A percentile compares a stretch with the other conserved stretches of the same genome.
These are phyloP conservation scores for Maccullochella peelii DNA, from an alignment of 2,113 vertebrate species.

Conservation along the genomic window DNA sequence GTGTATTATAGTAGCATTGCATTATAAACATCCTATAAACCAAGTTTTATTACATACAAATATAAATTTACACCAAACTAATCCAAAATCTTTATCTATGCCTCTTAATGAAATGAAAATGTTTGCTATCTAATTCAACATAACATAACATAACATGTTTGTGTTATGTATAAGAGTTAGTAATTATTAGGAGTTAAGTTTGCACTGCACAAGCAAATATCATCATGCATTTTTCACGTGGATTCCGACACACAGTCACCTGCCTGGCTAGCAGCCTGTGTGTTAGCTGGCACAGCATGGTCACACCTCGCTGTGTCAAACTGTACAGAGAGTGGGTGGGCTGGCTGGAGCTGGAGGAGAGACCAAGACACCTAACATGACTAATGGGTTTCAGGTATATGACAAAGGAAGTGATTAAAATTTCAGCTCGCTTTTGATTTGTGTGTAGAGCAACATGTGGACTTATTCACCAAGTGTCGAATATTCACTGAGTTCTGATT, in stretches of 20 bases:
- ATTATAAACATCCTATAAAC: not conserved
- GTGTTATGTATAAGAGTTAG: not conserved
- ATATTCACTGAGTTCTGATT: not conserved
- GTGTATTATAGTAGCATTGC: not conserved
- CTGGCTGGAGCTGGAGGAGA: constrained; percentile 68
- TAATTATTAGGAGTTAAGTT: not conserved
- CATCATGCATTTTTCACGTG: constrained; percentile 41
- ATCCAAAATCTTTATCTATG: not conserved
- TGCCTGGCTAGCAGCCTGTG: constrained; percentile 64
- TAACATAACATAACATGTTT: no score
- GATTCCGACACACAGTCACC: constrained; percentile 58
- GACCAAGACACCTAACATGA: constrained; percentile 56
- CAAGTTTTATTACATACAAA: no score
- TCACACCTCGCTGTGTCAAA: constrained; percentile 49
- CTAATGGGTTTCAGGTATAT: not conserved
- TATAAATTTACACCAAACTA: not conserved
- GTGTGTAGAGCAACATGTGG: not conserved
- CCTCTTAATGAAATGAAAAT: not conserved
- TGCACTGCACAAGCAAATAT: not conserved
- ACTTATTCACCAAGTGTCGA: no score
- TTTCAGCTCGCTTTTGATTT: not conserved
- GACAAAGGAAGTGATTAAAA: not conserved
- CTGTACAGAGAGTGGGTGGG: constrained; percentile 44
- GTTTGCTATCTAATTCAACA: not conserved
- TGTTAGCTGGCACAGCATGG: constrained; percentile 60